Evolutionary conservation across 2,797 vertebrate species (phyloP), one percentile per base, ranked within the genome.

Genomic region (Miichthys miiuy): DNA sequence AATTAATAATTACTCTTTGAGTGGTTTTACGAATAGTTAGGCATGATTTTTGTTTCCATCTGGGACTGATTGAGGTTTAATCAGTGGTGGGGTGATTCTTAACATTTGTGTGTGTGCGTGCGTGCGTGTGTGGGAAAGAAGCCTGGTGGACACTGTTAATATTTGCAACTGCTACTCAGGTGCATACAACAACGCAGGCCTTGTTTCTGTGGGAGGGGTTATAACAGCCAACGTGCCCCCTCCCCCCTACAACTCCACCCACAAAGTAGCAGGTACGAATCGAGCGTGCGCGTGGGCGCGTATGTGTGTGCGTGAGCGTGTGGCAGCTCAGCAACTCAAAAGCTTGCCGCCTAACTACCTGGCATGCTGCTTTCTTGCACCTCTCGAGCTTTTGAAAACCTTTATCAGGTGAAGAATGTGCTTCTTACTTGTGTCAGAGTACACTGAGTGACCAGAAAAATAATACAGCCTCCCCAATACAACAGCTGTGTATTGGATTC

Each of bases 151-250:
- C 68, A 74, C 57, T 86, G 84, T 91, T 93, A 92, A 93, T 92
- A 83, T 90, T 85, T 95, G 83, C 87, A 89, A 94, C 88, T 94
- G 89, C 93, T 82, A 93, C 95, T 92, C 93, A 99, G 98, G 98
- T 97, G 97, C 96, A 81, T 99, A 97, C 92, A 98, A 98, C 95
- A 99, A 97, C 89, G 96, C 97, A 88, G 96, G 97, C 87, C 95
- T 99, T 94, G 97, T 98, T 92, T 97, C 97, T 75, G 75, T 97
- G 91, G 95, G 97, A 92, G 97, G 95, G 95, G 96, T 98, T 90
- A 95, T 98, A 93, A 96, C 97, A 88, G 92, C 97, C 88, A 96
- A 90, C 79, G 94, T 97, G 86, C 92, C 96, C 89, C 97, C 97
- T 93, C 96, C 97, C 86, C 93, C 97, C 17, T 99, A 98, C 93